phyloP scores from a whole-genome alignment of 35 echinoderm and acorn worm genomes.

The Amphiura filiformis region DNA sequence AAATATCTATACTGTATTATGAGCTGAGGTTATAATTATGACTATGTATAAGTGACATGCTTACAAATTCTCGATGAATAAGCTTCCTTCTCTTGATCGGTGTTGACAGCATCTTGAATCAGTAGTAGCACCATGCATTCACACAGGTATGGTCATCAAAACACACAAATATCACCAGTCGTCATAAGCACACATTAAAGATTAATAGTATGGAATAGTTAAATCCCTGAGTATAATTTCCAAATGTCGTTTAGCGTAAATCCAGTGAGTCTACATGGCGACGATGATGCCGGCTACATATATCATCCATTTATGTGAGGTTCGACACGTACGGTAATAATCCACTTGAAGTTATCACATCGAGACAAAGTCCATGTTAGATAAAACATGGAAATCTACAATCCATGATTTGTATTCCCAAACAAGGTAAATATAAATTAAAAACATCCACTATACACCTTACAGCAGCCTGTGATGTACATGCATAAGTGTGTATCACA shows the following conservation, averaged over 20 bases:
- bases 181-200: background rate
- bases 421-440: background rate
- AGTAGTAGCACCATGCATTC: background rate
- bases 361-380: background rate
- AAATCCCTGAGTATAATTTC: background rate
- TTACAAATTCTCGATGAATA: background rate
- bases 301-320: background rate
- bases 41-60: background rate
- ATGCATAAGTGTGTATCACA: background rate
- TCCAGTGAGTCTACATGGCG: background rate
- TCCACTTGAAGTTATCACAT: too few species aligned
- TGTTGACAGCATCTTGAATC: background rate
- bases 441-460: too few species aligned
- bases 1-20: too few species aligned
- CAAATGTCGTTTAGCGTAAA: background rate
- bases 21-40: too few species aligned
- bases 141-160: too few species aligned
- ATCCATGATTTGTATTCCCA: too few species aligned
- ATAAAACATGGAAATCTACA: background rate
- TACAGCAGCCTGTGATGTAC: too few species aligned
- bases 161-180: background rate
- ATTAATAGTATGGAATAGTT: background rate
- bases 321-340: background rate
- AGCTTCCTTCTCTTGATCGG: background rate
- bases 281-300: background rate